Base-by-base conservation (phyloP, 2,888 invertebrate species). In the Schizotus pectinicornis region DNA sequence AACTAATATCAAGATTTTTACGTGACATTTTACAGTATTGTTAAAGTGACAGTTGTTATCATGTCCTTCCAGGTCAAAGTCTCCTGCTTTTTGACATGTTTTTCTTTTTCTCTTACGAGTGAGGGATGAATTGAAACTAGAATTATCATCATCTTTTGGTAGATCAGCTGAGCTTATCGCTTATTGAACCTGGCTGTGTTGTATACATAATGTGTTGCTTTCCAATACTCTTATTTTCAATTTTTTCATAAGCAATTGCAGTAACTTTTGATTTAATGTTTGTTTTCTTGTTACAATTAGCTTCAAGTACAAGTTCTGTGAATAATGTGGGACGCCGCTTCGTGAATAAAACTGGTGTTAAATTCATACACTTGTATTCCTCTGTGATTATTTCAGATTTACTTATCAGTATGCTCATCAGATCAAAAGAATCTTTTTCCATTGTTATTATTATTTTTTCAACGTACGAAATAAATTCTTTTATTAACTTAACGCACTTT, bases 391-490 rank as follows among this genome's bases (percentile, higher is more conserved):
- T 22, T 52, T 52, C 51, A 52, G 51, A 3, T 52, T 52, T 52
- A 52, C 43, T 43, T 12, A 51, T 51, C 50, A 51, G 42, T 51
- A 51, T 34, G 50, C 50, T 51, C 9, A 43, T 42, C 43, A 52
- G 51, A 30, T 52, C 43, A 42, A 43, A 37, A 14, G 42, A 36
- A 43, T 42, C 12, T 52, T n/a, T 52, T 52, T 52, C 51, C 36
- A 36, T 43, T 52, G 51, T 42, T 42, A 52, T 52, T 52, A 52
- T 36, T 52, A 43, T 52, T 36, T 52, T 52, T 35, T 52, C 43
- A 30, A 43, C 43, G 36, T 52, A 52, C 3, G 51, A 52, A 52
- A 52, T 52, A 43, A 43, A 43, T 43, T 52, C 14, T 43, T 52
- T 43, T 52, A 43, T 43, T 52, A 52, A 52, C 22, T 13, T 52